Base-by-base conservation (phyloP, 2,113 vertebrate species). In the Aleadryas rufinucha region DNA sequence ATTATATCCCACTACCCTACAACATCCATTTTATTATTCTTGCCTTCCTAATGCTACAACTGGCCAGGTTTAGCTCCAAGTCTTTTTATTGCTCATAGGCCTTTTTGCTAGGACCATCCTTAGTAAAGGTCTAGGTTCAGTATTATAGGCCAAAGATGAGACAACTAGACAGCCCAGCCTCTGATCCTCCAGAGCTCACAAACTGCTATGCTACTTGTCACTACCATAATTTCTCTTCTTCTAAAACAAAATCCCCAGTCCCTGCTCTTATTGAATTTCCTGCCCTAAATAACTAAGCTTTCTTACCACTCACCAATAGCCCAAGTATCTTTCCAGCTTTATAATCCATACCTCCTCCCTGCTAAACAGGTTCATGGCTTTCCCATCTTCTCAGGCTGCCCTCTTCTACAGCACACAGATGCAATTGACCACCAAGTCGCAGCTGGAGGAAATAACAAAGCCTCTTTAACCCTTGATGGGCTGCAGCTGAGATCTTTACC, bases 401-500 rank as follows among this genome's bases (percentile, higher is more conserved):
- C 13, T 60, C 37, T 65, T 63, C 27, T 27, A 28, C 27, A 33
- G 14, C 50, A 69, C 3, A 31, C 10, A 39, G 6, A 23, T 24
- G 11, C n/a, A 93, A 1, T 2, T 68, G 7, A 16, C 21, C 49
- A 64, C 3, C 0, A 0, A 8, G 6, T 35, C 24, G 27, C 74
- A 85, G 52, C 27, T 88, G 75, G 18, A 75, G 52, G 16, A 85
- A 83, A 82, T 59, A 59, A 91, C 6, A 14, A 87, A 70, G n/a
- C 65, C 54, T 49, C 13, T 39, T 87, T 27, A 93, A 50, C 30
- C 12, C 76, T 16, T 59, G 54, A 50, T 37, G 41, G 61, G 63
- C 37, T 90, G 54, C 63, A 90, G 53, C 54, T 88, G 75, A 70
- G 35, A 56, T 30, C n/a, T 44, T 52, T 63, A 61, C 7, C 8